A percentile compares a stretch with the other conserved stretches of the same genome.
These are phyloP conservation scores for Sisyra nigra DNA, from an alignment of 2,888 invertebrate species.

Conservation along the genomic window DNA sequence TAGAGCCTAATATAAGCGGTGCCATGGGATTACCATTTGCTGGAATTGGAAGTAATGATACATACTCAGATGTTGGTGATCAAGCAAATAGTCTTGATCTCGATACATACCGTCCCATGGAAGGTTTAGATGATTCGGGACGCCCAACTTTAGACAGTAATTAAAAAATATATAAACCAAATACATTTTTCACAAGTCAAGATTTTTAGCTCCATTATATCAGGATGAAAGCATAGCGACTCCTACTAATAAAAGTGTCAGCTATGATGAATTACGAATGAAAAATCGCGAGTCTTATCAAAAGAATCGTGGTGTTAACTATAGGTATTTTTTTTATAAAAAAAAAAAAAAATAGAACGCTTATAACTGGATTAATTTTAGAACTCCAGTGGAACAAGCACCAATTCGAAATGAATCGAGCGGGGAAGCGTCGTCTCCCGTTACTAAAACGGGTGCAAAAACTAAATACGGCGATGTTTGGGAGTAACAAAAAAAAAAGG, in stretches of 20 bases:
- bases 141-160: conserved; percentile 37
- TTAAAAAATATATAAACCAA: conserved; percentile 6
- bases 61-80: conserved; percentile 38
- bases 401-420: too few relatives aligned
- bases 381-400: too few relatives aligned
- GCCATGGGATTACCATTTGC: conserved; percentile 31
- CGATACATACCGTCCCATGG: conserved; percentile 43
- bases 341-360: too few relatives aligned
- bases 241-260: conserved; percentile 27
- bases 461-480: too few relatives aligned
- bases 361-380: too few relatives aligned
- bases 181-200: background rate
- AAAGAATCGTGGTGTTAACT: conserved; percentile 19
- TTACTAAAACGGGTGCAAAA: too few relatives aligned
- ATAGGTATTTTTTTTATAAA: conserved; percentile 14
- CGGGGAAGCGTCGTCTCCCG: too few relatives aligned
- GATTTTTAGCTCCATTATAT: conserved; percentile 21
- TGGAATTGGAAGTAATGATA: conserved; percentile 27
- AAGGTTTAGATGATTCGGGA: conserved; percentile 39
- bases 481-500: too few relatives aligned
- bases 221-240: conserved; percentile 29
- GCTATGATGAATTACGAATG: conserved; percentile 57
- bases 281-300: conserved; percentile 49
- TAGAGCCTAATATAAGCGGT: conserved; percentile 30
- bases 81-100: conserved; percentile 36